These are phyloP conservation scores for Mellilla xanthometata DNA, from an alignment of 2,888 invertebrate species.

Conservation along the genomic window DNA sequence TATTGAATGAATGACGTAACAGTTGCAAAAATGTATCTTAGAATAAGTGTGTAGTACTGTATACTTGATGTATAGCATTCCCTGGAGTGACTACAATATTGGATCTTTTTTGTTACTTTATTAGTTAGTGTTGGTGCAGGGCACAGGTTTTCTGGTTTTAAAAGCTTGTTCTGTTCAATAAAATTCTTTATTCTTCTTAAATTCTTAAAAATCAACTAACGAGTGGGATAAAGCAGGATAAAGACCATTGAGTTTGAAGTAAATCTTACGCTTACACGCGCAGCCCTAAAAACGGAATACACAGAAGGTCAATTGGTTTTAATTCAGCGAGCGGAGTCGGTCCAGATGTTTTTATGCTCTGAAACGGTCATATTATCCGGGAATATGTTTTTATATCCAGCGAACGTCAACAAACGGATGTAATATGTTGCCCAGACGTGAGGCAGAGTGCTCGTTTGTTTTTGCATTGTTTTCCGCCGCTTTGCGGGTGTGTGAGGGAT, in stretches of 20 bases:
- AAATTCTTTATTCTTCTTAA: too few relatives aligned
- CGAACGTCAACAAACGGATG: constrained; percentile 26
- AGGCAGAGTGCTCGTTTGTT: constrained; percentile 22
- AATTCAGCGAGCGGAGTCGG: constrained; percentile 19
- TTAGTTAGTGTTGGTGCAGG: constrained; percentile 52
- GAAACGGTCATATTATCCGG: constrained; percentile 25
- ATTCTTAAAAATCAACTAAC: too few relatives aligned
- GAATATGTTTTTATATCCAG: constrained; percentile 32
- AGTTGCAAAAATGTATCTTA: constrained; percentile 23
- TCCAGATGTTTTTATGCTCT: constrained; percentile 27
- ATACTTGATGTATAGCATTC: constrained; percentile 44
- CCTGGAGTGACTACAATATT: constrained; percentile 41
- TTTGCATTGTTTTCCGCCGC: constrained; percentile 25
- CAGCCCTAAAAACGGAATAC: constrained; percentile 7
- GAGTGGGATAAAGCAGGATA: too few relatives aligned
- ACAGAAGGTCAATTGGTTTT: constrained; percentile 18
- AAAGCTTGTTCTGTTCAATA: constrained; percentile 36
- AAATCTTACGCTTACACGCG: too few relatives aligned
- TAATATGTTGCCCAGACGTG: constrained; percentile 28
- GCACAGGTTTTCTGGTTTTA: constrained; percentile 33
- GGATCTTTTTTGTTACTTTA: constrained; percentile 35
- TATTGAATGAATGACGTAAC: too few relatives aligned
- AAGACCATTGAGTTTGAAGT: too few relatives aligned
- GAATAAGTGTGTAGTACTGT: constrained; percentile 37
- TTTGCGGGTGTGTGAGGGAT: constrained; percentile 18